phyloP scores from a whole-genome alignment of 2,797 vertebrate genomes.

The Sternarchorhynchus goeldii region DNA sequence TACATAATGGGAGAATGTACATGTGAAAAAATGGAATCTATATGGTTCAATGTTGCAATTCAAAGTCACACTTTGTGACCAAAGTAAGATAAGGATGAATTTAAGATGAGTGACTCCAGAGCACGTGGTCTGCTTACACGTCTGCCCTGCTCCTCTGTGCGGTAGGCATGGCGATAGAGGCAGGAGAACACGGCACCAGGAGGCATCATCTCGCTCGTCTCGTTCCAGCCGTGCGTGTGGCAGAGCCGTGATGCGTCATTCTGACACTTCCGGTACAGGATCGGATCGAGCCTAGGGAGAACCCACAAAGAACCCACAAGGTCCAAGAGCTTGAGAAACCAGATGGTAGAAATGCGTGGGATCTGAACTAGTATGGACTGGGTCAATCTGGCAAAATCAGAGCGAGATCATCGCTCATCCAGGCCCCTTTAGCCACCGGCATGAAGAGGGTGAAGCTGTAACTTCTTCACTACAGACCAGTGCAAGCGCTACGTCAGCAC shows the following conservation, averaged over 20 bases:
- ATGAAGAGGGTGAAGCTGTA: neutral
- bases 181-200: conserved; percentile 86
- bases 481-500: conserved; percentile 2
- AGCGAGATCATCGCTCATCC: neutral
- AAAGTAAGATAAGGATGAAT: neutral
- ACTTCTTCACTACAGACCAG: neutral
- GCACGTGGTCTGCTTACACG: conserved; percentile 70
- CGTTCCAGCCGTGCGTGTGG: conserved; percentile 86
- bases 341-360: no score
- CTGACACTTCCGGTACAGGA: conserved; percentile 87
- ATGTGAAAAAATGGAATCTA: neutral
- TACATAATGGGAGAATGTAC: neutral
- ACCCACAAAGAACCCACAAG: neutral
- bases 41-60: neutral
- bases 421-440: neutral
- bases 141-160: conserved; percentile 86
- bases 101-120: neutral
- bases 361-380: neutral
- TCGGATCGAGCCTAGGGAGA: conserved; percentile 78
- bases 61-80: neutral
- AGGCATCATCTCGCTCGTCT: conserved; percentile 85
- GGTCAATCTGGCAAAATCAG: neutral
- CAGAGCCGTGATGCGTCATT: conserved; percentile 86
- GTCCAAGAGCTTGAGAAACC: neutral
- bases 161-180: conserved; percentile 85